Percentiles rank a stretch among this genome's conserved stretches.
phyloP scores from a whole-genome alignment of 2,797 vertebrate species.

The Spheniscus humboldti region DNA sequence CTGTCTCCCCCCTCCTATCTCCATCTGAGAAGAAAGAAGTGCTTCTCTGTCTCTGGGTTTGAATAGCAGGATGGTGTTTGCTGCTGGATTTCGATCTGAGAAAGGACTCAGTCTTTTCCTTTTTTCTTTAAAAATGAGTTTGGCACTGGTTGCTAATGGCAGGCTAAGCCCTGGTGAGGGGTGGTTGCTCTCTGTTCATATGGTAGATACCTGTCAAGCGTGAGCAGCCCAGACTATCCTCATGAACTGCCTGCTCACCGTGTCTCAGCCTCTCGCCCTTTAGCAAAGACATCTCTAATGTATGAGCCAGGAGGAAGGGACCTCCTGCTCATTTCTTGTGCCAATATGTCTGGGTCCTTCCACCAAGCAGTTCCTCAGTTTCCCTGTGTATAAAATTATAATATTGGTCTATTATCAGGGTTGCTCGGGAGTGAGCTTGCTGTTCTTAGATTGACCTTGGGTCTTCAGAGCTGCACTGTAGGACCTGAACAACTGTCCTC shows the following conservation, averaged over 20 bases:
- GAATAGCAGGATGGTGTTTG: not conserved
- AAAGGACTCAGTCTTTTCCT: not conserved
- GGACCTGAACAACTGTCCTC: not conserved
- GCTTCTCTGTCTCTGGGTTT: not conserved
- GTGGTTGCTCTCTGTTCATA: not conserved
- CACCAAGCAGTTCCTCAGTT: not conserved
- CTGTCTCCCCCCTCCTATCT: not conserved
- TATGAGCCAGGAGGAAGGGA: not conserved
- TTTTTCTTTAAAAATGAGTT: not conserved
- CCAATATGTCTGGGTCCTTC: not conserved
- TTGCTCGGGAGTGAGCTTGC: not conserved
- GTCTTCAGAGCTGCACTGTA: not conserved
- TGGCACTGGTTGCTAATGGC: not conserved
- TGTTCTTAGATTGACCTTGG: not conserved
- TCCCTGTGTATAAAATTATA: not conserved
- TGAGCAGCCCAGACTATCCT: not conserved
- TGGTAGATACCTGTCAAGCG: not conserved
- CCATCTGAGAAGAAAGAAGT: not conserved
- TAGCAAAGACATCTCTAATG: not conserved
- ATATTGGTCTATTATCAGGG: not conserved
- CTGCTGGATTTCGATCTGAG: not conserved
- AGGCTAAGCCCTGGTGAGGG: not conserved
- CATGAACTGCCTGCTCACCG: fast-evolving
- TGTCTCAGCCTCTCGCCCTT: not conserved
- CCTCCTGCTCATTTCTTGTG: not conserved